Evolutionary conservation across 2,113 vertebrate genomes (phyloP).

Genomic region (Ceyx melanurus): DNA sequence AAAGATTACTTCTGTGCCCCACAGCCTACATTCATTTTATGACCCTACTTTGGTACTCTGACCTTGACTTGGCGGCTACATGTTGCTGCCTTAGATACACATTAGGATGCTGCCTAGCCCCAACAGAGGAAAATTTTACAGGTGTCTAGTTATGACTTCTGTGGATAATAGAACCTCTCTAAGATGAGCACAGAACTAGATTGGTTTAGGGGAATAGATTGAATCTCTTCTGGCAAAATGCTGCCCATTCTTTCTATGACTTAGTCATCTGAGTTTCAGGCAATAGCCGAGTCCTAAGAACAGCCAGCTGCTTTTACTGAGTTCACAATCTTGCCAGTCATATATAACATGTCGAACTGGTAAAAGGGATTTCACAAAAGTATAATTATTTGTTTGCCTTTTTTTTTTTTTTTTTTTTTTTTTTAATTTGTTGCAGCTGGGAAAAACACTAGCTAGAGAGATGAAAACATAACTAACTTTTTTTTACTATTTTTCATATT

Average conservation of each 20-base stretch:
- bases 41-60: not conserved
- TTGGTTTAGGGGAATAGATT: not conserved
- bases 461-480: not conserved
- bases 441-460: not conserved
- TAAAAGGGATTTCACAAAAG: not conserved
- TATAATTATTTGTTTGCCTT: not conserved
- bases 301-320: not conserved
- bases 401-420: too few relatives aligned
- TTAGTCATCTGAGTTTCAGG: not conserved
- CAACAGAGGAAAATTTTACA: not conserved
- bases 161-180: not conserved
- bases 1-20: not conserved
- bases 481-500: not conserved
- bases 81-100: not conserved
- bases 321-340: not conserved
- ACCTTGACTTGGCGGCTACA: not conserved
- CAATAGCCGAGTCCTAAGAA: not conserved
- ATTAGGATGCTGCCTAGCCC: not conserved
- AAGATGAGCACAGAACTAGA: not conserved
- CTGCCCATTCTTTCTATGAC: not conserved
- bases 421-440: not conserved
- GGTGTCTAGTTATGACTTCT: not conserved
- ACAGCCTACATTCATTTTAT: not conserved
- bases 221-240: not conserved
- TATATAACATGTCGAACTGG: not conserved